Evolutionary conservation across 1,140 invertebrate genomes (phyloP), one percentile per base, ranked within the genome.

Genomic region (Drosophila baimaii): DNA sequence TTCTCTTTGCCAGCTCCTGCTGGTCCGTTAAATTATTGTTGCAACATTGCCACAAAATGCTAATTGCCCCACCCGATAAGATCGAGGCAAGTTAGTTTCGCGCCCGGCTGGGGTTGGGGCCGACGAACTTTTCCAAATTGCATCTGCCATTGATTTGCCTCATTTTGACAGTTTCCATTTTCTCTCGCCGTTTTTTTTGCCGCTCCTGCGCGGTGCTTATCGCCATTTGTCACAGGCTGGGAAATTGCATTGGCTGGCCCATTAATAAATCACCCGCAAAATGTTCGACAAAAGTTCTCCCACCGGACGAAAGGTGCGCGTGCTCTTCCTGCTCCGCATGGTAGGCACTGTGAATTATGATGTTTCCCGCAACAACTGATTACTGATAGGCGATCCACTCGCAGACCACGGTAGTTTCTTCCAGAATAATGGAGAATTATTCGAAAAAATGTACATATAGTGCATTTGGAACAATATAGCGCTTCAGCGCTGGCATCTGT

Each of bases 11-110:
- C 64, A 35, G 37, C 77, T 71, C 57, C 54, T 75, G 72, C 81
- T 63, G 46, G 54, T 55, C 81, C 62, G 79, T 80, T 81, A 75
- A 84, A 84, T 89, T 89, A 89, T 89, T 89, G 81, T 77, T 89
- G 80, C 80, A 78, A 80, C 77, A 89, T 89, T 90, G 84, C 84
- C 81, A 81, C 84, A 84, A 84, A 88, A 89, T 89, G 84, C 85
- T 89, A 89, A 89, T 89, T 89, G 84, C 84, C 84, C 61, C 77
- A 58, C 37, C 72, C 77, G 81, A 89, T 89, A 84, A 66, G 81
- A 84, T 89, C 84, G 74, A 81, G 54, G 49, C 62, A 39, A 41
- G 78, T 63, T 31, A 39, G 37, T 21, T 64, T 47, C 21, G 27
- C 12, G 46, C 41, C 29, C 43, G 23, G 29, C 47, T 43, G 31